phyloP scores from a whole-genome alignment of 2,113 vertebrate genomes.

The Larimichthys crocea region DNA sequence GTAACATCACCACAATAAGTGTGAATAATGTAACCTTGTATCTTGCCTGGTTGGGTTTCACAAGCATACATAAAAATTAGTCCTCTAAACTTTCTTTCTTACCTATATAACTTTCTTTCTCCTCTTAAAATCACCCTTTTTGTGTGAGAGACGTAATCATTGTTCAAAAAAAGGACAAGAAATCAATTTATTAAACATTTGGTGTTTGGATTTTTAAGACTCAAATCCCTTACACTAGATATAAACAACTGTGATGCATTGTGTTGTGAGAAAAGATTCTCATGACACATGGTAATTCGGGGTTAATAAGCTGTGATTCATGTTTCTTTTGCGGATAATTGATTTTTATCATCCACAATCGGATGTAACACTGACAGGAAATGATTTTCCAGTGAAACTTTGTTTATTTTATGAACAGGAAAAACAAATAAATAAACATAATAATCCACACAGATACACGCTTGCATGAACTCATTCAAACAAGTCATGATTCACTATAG shows the following conservation, averaged over 20 bases:
- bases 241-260: neutral
- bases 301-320: neutral
- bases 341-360: neutral
- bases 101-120: neutral
- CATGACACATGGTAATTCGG: neutral
- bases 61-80: neutral
- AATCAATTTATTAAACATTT: too few species aligned
- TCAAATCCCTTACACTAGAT: neutral
- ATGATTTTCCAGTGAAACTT: neutral
- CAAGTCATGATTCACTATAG: neutral
- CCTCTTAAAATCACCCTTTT: neutral
- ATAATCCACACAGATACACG: neutral
- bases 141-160: neutral
- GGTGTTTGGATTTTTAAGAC: neutral
- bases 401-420: neutral
- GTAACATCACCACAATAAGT: conserved; percentile 70
- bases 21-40: neutral
- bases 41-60: neutral
- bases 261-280: neutral
- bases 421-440: neutral
- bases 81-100: conserved; percentile 3
- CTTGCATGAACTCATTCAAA: neutral
- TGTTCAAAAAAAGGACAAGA: neutral
- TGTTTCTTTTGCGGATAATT: neutral
- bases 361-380: neutral